Percentiles rank a stretch among this genome's conserved stretches.
Evolutionary conservation across 1,140 invertebrate species (phyloP).

Genomic region (Atta cephalotes): DNA sequence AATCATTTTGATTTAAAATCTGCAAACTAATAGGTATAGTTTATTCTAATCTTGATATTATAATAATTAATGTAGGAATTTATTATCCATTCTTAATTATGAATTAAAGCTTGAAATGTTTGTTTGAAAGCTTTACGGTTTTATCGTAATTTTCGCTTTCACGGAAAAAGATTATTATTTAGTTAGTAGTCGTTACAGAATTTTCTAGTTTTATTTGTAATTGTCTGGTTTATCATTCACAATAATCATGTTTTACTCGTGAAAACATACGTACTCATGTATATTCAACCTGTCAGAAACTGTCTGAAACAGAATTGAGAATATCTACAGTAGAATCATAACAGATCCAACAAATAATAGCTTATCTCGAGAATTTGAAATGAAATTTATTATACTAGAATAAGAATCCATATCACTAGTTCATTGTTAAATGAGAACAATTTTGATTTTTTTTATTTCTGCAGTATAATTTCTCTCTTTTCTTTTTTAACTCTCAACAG

Average conservation of each 20-base stretch:
- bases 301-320: neutral
- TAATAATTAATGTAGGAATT: neutral
- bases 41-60: neutral
- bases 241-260: conserved; percentile 19
- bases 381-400: conserved; percentile 17
- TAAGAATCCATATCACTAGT: neutral
- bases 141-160: conserved; percentile 20
- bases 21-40: neutral
- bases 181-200: neutral
- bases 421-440: conserved; percentile 1
- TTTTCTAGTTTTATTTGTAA: conserved; percentile 43
- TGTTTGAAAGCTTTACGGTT: neutral
- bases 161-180: conserved; percentile 25
- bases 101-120: conserved; percentile 12
- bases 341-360: neutral
- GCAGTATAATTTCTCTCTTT: neutral
- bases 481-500: neutral
- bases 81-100: neutral
- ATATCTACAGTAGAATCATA: neutral
- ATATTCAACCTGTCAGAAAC: neutral
- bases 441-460: neutral
- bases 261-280: neutral
- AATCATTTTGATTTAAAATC: neutral
- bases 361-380: neutral
- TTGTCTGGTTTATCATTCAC: conserved; percentile 23